Conservation (phyloP, 2,888 invertebrate species). For the Drosophila planitibia region DNA sequence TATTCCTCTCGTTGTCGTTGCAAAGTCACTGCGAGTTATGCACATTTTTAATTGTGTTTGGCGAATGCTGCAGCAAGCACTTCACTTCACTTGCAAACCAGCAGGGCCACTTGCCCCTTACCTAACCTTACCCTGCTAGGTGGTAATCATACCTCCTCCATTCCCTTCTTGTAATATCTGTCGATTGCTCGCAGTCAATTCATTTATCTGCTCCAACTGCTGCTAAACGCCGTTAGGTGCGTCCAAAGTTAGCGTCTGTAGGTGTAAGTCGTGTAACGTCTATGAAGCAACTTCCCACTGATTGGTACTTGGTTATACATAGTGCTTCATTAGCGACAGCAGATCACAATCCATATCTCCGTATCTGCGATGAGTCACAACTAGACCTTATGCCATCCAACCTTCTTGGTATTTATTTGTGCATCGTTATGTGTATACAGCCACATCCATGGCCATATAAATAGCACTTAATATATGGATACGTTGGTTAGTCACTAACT, state of each 20-base stretch:
- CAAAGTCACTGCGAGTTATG: constrained; percentile 59
- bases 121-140: background rate
- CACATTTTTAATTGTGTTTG: constrained; percentile 78
- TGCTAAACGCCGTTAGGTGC: constrained; percentile 60
- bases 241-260: constrained; percentile 35
- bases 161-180: constrained; percentile 20
- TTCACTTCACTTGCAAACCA: constrained; percentile 53
- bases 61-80: constrained; percentile 62
- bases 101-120: constrained; percentile 15
- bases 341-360: constrained; percentile 27
- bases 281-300: constrained; percentile 12
- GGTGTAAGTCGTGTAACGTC: constrained; percentile 29
- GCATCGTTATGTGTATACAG: background rate
- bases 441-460: background rate
- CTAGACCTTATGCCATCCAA: background rate
- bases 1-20: constrained; percentile 15
- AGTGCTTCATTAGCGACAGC: constrained; percentile 37
- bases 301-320: constrained; percentile 9
- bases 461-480: constrained; percentile 4
- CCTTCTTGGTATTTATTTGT: constrained; percentile 2
- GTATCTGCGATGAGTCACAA: constrained; percentile 37
- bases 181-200: constrained; percentile 38
- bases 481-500: constrained; percentile 29
- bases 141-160: background rate
- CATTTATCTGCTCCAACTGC: constrained; percentile 22